Conservation (phyloP, 2,113 vertebrate genomes). For the Deroptyus accipitrinus region DNA sequence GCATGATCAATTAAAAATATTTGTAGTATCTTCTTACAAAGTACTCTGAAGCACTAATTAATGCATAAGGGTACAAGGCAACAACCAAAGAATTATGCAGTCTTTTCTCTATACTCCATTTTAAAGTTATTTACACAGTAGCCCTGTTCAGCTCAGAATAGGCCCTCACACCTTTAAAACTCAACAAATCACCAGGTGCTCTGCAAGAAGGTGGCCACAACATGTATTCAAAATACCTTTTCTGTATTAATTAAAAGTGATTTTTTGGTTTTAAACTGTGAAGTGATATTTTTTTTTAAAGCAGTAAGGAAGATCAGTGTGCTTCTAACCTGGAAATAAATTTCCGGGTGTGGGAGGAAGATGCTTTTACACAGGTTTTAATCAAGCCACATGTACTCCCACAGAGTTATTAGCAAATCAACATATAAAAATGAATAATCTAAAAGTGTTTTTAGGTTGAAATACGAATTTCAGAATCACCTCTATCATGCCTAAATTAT, state of each 20-base stretch:
- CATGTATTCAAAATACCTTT: neutral
- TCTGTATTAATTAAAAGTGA: neutral
- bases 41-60: neutral
- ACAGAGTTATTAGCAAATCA: neutral
- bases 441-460: neutral
- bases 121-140: neutral
- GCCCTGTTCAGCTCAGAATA: neutral
- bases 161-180: neutral
- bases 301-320: neutral
- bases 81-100: neutral
- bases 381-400: neutral
- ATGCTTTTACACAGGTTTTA: neutral
- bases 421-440: neutral
- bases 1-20: neutral
- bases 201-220: neutral
- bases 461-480: neutral
- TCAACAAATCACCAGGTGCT: neutral
- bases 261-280: neutral
- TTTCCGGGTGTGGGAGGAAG: rapidly evolving
- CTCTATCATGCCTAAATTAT: neutral
- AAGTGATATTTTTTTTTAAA: neutral
- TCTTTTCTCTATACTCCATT: neutral
- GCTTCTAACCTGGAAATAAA: neutral
- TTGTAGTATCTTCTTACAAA: neutral
- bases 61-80: neutral